Percentiles rank a stretch among this genome's conserved stretches.
Evolutionary conservation across 2,888 invertebrate genomes (phyloP).

Genomic region (Ligdia adustata): DNA sequence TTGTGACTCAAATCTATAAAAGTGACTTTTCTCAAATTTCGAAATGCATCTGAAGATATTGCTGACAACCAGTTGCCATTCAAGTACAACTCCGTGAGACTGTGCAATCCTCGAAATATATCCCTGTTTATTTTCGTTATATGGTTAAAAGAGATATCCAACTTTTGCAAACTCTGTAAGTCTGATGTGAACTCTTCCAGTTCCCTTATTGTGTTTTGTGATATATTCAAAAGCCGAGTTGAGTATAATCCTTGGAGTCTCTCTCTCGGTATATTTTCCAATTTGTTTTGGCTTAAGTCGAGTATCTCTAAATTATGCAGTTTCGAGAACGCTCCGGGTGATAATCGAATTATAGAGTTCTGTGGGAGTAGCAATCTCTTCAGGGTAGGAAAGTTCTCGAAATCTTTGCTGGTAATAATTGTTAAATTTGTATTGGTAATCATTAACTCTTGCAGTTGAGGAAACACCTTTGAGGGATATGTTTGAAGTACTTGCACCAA

Average conservation of each 20-base stretch:
- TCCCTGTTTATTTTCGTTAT: conserved; percentile 90
- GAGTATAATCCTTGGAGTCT: conserved; percentile 91
- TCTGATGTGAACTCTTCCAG: conserved; percentile 92
- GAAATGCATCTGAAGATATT: conserved; percentile 91
- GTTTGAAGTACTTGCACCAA: conserved; percentile 89
- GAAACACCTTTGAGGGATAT: conserved; percentile 88
- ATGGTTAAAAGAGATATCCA: conserved; percentile 93
- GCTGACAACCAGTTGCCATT: conserved; percentile 93
- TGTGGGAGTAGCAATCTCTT: conserved; percentile 89
- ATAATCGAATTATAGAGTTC: conserved; percentile 90
- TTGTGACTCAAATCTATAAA: conserved; percentile 92
- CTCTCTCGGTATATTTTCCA: conserved; percentile 93
- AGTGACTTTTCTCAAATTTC: conserved; percentile 89
- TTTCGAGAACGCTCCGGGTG: conserved; percentile 93
- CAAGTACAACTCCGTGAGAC: conserved; percentile 90
- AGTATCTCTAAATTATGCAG: conserved; percentile 90
- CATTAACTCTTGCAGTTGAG: conserved; percentile 92
- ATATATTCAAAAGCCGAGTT: conserved; percentile 90
- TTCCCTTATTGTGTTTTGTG: conserved; percentile 91
- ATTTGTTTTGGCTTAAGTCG: conserved; percentile 92
- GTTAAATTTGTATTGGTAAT: conserved; percentile 91
- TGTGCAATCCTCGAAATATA: conserved; percentile 90
- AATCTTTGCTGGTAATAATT: conserved; percentile 93
- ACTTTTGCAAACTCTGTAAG: conserved; percentile 89
- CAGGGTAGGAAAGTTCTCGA: conserved; percentile 91